These are phyloP conservation scores for Aplochiton taeniatus DNA, from an alignment of 2,797 vertebrate species.

Conservation along the genomic window DNA sequence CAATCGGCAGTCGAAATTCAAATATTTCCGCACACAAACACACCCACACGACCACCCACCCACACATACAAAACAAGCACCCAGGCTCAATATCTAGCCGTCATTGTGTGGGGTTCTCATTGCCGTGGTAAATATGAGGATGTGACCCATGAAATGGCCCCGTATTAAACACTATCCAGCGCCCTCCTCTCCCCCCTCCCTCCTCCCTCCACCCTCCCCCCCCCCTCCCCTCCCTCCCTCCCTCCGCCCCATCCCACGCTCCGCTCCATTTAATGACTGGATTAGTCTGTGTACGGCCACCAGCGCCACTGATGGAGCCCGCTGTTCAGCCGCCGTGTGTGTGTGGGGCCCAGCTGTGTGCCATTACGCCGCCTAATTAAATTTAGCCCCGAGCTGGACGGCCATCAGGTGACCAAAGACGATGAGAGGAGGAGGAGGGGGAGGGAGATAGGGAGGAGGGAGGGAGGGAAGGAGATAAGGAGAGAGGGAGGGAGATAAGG, in stretches of 20 bases:
- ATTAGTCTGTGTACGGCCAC: too few relatives aligned
- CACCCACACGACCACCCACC: neutral
- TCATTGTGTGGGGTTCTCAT: conserved; percentile 15
- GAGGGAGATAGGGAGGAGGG: neutral
- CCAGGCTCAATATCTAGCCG: conserved; percentile 22
- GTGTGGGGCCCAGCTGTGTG: conserved; percentile 45
- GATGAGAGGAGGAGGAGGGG: conserved; percentile 1
- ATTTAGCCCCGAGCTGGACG: conserved; percentile 35
- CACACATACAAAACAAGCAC: too few relatives aligned
- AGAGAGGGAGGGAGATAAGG: neutral
- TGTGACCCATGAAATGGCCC: conserved; percentile 19
- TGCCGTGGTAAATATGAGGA: conserved; percentile 19
- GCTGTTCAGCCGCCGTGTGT: conserved; percentile 1
- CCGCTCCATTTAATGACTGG: too few relatives aligned
- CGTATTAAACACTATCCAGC: conserved; percentile 29
- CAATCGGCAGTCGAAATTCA: conserved; percentile 23
- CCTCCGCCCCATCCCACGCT: neutral
- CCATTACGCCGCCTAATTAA: conserved; percentile 52
- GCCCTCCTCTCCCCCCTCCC: conserved; percentile 1
- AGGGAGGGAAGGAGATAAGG: conserved; percentile 2
- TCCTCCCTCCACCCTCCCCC: neutral
- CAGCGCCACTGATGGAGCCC: too few relatives aligned
- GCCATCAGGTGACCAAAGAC: conserved; percentile 18
- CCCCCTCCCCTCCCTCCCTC: conserved; percentile 1
- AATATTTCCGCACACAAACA: conserved; percentile 18